Evolutionary conservation across 2,888 invertebrate genomes (phyloP), one percentile per base, ranked within the genome.

Genomic region (Acanthococcus lagerstroemiae): DNA sequence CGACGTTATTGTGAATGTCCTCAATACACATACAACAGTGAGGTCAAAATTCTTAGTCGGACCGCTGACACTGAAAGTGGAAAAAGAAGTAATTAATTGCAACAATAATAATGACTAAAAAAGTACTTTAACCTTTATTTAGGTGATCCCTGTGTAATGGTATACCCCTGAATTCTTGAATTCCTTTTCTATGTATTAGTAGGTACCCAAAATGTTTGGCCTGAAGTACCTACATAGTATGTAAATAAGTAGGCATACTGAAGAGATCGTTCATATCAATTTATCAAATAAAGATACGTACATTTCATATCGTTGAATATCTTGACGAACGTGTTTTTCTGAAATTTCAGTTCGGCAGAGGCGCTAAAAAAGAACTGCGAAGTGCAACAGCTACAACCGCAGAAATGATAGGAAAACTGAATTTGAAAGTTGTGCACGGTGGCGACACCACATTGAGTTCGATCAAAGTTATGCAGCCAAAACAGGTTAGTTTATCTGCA

Each of bases 361-460:
- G 88, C 46, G 85, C 84, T 44, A 87, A 88, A 73, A 84, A 88
- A 72, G 88, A 88, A 77, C 77, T 90, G 68, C 85, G 90, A 75
- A 90, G 88, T 71, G 91, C 91, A 1, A 90, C 90, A 0, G 90
- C 90, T 0, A 89, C 89, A 3, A 91, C 90, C 1, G 88, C 88
- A 1, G 90, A 90, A 78, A 90, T 91, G 89, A 81, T 83, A 58
- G 90, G 90, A 27, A 85, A 85, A 75, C 78, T 91, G 67, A 89
- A 84, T 72, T 79, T 91, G 70, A 81, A 86, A 71, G 85, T 91
- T 52, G 80, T 87, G 70, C 85, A 87, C 73, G 86, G 89, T 70
- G 87, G 87, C 4, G 84, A 85, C n/a, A 90, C 90, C 37, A 86
- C 88, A 15, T 77, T 91, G 67, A 88, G 90, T 75, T 86, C 88